Evolutionary conservation across 2,888 invertebrate species (phyloP).

Genomic region (Parnassius glacialis): DNA sequence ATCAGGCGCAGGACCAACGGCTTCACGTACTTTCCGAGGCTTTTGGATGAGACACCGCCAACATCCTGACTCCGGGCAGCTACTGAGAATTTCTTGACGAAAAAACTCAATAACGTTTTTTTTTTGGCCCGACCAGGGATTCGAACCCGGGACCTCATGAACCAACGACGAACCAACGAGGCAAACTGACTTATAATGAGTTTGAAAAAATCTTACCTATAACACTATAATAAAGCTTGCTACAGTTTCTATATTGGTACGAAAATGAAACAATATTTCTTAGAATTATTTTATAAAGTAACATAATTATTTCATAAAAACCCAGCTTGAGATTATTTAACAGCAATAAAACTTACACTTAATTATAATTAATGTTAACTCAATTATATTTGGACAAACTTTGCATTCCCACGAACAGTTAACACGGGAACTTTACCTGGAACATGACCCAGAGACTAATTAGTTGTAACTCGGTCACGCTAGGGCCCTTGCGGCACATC

Average conservation of each 20-base stretch:
- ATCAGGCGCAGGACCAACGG: too few species aligned
- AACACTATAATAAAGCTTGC: too few species aligned
- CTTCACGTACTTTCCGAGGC: too few species aligned
- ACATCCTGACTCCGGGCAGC: too few species aligned
- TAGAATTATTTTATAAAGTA: background rate
- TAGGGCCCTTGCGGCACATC: conserved; percentile 5
- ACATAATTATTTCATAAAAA: conserved; percentile 4
- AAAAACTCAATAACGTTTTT: too few species aligned
- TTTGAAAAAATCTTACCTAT: too few species aligned
- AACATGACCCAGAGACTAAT: conserved; percentile 11
- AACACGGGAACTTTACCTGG: conserved; percentile 2
- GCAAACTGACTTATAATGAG: too few species aligned
- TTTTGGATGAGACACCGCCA: too few species aligned
- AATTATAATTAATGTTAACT: conserved; percentile 20
- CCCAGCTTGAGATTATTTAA: background rate
- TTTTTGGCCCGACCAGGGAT: too few species aligned
- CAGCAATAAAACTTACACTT: conserved; percentile 10
- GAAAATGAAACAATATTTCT: background rate
- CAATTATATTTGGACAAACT: conserved; percentile 14
- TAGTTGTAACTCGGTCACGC: conserved; percentile 18
- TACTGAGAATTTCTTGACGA: too few species aligned
- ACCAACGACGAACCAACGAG: too few species aligned
- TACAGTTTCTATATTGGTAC: background rate
- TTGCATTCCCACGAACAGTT: background rate
- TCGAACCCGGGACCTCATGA: too few species aligned